Conservation (phyloP, 1,140 invertebrate species). For the Hylaeus anthracinus region DNA sequence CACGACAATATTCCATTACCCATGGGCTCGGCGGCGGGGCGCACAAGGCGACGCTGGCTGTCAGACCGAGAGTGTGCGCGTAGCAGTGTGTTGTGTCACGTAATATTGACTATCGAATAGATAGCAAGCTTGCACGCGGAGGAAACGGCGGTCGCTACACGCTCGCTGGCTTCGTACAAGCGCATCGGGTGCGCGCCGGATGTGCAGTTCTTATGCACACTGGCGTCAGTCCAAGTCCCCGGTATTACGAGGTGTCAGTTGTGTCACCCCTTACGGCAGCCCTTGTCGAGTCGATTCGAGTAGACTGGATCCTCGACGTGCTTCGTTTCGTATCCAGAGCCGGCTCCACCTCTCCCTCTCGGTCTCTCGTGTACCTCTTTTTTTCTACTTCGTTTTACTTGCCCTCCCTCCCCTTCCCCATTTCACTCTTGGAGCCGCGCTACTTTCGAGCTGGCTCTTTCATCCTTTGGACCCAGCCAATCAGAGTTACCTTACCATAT, state of each 20-base stretch:
- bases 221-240: slow-evolving; percentile 73
- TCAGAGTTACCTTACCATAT: slow-evolving; percentile 7
- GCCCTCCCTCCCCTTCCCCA: background rate
- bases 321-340: slow-evolving; percentile 53
- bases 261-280: slow-evolving; percentile 64
- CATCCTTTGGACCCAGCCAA: slow-evolving; percentile 19
- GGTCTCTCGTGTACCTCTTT: background rate
- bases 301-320: slow-evolving; percentile 50
- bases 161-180: slow-evolving; percentile 51
- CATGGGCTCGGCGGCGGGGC: slow-evolving; percentile 33
- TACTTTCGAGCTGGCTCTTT: background rate
- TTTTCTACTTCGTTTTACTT: background rate
- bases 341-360: background rate
- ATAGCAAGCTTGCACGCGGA: slow-evolving; percentile 53
- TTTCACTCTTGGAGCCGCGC: background rate
- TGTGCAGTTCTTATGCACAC: slow-evolving; percentile 78
- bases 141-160: slow-evolving; percentile 44
- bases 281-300: slow-evolving; percentile 63
- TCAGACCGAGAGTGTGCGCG: slow-evolving; percentile 50
- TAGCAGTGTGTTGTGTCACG: slow-evolving; percentile 62
- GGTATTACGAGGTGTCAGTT: slow-evolving; percentile 78
- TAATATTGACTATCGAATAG: slow-evolving; percentile 71
- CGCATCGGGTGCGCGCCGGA: slow-evolving; percentile 64
- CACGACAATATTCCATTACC: slow-evolving; percentile 62
- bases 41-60: slow-evolving; percentile 17